Conservation (phyloP, 2,888 invertebrate species). For the Hoplodrina blanda region DNA sequence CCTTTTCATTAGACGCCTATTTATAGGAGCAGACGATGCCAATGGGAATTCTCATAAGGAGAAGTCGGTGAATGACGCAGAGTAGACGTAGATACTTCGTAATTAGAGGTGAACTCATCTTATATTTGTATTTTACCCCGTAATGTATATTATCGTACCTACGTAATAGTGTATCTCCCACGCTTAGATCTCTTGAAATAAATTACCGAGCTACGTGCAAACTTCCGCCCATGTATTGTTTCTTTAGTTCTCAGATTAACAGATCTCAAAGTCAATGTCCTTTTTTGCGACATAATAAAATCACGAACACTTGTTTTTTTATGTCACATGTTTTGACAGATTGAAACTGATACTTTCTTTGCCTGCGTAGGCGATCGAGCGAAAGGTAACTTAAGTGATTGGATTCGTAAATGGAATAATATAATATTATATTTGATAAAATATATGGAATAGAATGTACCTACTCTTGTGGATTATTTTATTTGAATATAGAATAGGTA, state of each 20-base stretch:
- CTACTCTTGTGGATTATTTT: not conserved
- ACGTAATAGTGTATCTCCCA: constrained; percentile 48
- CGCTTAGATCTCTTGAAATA: constrained; percentile 46
- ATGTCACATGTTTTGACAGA: constrained; percentile 35
- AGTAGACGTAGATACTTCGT: not conserved
- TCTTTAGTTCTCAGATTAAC: constrained; percentile 43
- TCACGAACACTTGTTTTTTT: constrained; percentile 16
- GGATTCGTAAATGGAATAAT: constrained; percentile 53
- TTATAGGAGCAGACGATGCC: constrained; percentile 10
- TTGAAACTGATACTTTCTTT: constrained; percentile 54
- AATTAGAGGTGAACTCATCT: constrained; percentile 42
- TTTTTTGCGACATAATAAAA: constrained; percentile 28
- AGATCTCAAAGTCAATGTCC: constrained; percentile 53
- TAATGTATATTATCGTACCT: constrained; percentile 16
- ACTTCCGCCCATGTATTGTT: constrained; percentile 33
- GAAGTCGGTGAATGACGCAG: constrained; percentile 26
- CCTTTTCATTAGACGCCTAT: constrained; percentile 15
- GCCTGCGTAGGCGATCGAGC: constrained; percentile 32
- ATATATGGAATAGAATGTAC: not conserved
- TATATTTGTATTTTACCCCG: constrained; percentile 26
- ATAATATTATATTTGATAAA: too few species aligned
- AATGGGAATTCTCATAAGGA: constrained; percentile 14
- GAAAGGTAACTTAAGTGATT: constrained; percentile 46
- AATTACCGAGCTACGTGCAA: constrained; percentile 38
- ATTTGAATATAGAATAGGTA: constrained; percentile 14